These are phyloP conservation scores for Dexiosoma caninum DNA, from an alignment of 2,888 invertebrate species.

Conservation along the genomic window DNA sequence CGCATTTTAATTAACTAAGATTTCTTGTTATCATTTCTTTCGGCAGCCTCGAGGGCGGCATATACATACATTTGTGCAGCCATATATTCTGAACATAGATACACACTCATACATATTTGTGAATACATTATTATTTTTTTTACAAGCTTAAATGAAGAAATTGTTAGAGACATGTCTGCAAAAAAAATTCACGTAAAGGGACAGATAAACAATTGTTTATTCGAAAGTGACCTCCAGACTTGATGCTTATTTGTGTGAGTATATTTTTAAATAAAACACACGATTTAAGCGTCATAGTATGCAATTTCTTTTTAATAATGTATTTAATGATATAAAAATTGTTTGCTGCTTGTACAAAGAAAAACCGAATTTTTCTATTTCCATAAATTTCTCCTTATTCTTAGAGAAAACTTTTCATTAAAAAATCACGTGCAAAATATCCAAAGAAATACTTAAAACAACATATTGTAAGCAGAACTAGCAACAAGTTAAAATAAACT, in stretches of 20 bases:
- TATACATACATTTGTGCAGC: slow-evolving; percentile 8
- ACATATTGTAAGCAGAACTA: not conserved
- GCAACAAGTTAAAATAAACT: slow-evolving; percentile 58
- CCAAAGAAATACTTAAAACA: not conserved
- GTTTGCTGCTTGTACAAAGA: not conserved
- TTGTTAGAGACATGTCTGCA: slow-evolving; percentile 28
- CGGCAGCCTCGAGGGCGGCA: not conserved
- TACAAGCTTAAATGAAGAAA: not conserved
- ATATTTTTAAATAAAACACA: not conserved
- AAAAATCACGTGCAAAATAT: not conserved
- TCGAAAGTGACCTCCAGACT: slow-evolving; percentile 51
- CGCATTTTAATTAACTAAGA: not conserved
- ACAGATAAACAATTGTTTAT: not conserved
- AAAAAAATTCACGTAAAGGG: not conserved
- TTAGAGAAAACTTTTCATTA: not conserved
- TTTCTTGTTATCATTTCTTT: not conserved
- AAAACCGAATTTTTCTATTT: not conserved
- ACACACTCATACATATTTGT: too few species aligned
- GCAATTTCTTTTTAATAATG: slow-evolving; percentile 22
- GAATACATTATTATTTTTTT: not conserved
- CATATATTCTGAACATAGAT: too few species aligned
- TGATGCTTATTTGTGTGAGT: slow-evolving; percentile 9
- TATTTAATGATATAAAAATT: not conserved
- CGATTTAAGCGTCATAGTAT: slow-evolving; percentile 29
- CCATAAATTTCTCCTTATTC: not conserved